These are phyloP conservation scores for Seriola rivoliana DNA, from an alignment of 2,113 vertebrate species.

Conservation along the genomic window DNA sequence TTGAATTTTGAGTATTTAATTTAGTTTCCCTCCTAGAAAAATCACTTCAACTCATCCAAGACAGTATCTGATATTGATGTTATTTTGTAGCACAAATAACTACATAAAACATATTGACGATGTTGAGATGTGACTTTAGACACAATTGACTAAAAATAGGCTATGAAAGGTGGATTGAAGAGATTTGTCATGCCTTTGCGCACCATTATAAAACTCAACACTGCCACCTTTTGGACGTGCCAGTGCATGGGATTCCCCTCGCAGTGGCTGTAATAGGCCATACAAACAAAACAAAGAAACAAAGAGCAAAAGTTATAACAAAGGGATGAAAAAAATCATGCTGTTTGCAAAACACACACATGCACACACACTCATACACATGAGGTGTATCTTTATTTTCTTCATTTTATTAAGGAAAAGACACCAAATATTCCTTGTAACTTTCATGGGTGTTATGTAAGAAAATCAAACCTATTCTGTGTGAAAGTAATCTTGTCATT, in stretches of 20 bases:
- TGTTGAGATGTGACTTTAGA: not conserved
- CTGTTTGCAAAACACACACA: conserved; percentile 4
- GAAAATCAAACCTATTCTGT: not conserved
- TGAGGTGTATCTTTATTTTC: not conserved
- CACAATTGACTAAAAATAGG: conserved; percentile 7
- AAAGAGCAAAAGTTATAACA: not conserved
- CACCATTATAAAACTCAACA: conserved; percentile 89
- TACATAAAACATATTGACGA: not conserved
- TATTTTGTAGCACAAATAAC: not conserved
- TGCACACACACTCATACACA: not conserved
- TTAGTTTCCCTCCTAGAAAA: not conserved
- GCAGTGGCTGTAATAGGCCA: not conserved
- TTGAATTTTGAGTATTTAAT: not conserved
- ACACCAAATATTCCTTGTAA: not conserved
- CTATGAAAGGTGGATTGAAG: conserved; percentile 34
- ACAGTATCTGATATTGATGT: not conserved
- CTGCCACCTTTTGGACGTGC: conserved; percentile 93
- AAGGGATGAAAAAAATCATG: not conserved
- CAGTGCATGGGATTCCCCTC: conserved; percentile 26
- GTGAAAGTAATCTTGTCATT: conserved; percentile 37
- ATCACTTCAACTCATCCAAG: not conserved
- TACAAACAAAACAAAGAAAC: not conserved
- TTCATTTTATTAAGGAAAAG: not conserved
- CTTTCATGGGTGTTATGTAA: not conserved
- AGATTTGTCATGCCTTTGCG: conserved; percentile 18